Base-by-base conservation (phyloP, 1,140 invertebrate genomes). In the Drosophila ercepeae region DNA sequence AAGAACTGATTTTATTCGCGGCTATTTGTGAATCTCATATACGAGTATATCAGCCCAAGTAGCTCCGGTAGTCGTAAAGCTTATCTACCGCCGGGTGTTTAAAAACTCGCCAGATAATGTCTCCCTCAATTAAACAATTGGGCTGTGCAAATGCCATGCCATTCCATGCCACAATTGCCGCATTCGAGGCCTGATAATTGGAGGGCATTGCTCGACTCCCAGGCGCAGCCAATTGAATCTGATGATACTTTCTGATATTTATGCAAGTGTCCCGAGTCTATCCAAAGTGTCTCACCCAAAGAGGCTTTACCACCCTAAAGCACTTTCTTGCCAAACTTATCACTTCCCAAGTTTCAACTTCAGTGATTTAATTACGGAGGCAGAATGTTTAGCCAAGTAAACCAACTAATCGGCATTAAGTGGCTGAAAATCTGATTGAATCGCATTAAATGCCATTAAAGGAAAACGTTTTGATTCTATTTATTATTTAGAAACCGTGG, bases 271-370 rank as follows among this genome's bases (percentile, higher is more conserved):
- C 6, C n/a, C n/a, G n/a, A n/a, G n/a, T n/a, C n/a, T n/a, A 4
- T 11, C 9, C 8, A 14, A 39, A 18, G 19, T n/a, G 18, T 32
- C 27, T 36, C n/a, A n/a, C n/a, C n/a, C n/a, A n/a, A n/a, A n/a
- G n/a, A n/a, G n/a, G n/a, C n/a, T n/a, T n/a, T n/a, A n/a, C n/a
- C n/a, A n/a, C n/a, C n/a, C n/a, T n/a, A n/a, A n/a, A n/a, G n/a
- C n/a, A n/a, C n/a, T n/a, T n/a, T n/a, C n/a, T n/a, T n/a, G n/a
- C n/a, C n/a, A n/a, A n/a, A n/a, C n/a, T 71, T 50, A 70, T 25
- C 54, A 57, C 34, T 23, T 32, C 13, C 36, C 34, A 45, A 75
- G 41, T 84, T 84, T 75, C 64, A 54, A 78, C 64, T 71, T 83
- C 64, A 71, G 45, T 78, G 78, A 59, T 36, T 83, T 57, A 18